Percentiles rank a stretch among this genome's conserved stretches.
These are phyloP conservation scores for Mastacembelus armatus DNA, from an alignment of 2,797 vertebrate genomes.

Conservation along the genomic window DNA sequence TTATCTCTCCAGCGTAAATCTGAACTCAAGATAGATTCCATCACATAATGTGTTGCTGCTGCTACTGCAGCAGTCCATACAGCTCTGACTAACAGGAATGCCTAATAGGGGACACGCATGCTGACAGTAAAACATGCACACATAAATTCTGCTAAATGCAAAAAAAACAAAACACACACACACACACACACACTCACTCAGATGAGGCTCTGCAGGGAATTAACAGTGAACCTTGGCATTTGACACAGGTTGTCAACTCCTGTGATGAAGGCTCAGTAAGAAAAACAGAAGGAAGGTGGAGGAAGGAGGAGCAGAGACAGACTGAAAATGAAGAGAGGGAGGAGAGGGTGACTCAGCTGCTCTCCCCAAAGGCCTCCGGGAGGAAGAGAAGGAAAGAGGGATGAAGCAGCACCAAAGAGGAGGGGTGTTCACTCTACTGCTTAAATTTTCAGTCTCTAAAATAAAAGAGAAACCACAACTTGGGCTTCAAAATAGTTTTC, in stretches of 20 bases:
- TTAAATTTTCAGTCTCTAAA: constrained; percentile 17
- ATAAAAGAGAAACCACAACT: constrained; percentile 13
- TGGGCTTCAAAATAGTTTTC: constrained; percentile 28
- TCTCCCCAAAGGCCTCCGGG: constrained; percentile 55
- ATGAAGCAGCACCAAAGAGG: constrained; percentile 37
- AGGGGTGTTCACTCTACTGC: constrained; percentile 22
- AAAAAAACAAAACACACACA: neutral
- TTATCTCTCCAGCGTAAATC: constrained; percentile 60
- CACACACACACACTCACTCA: neutral
- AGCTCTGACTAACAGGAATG: constrained; percentile 39
- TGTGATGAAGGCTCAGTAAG: constrained; percentile 54
- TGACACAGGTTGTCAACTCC: constrained; percentile 64
- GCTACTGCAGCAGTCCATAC: constrained; percentile 37
- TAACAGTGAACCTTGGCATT: constrained; percentile 47
- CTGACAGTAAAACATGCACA: constrained; percentile 20
- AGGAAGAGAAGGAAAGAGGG: constrained; percentile 32
- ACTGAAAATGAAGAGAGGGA: constrained; percentile 59
- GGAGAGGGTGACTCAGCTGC: constrained; percentile 67
- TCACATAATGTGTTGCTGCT: constrained; percentile 41
- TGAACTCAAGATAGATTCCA: constrained; percentile 59
- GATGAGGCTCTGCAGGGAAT: constrained; percentile 21
- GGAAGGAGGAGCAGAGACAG: constrained; percentile 47
- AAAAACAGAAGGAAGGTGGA: constrained; percentile 56
- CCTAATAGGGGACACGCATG: constrained; percentile 23
- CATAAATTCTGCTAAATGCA: constrained; percentile 25